Conservation (phyloP, 2,797 vertebrate genomes). For the Lindbergichthys nudifrons region DNA sequence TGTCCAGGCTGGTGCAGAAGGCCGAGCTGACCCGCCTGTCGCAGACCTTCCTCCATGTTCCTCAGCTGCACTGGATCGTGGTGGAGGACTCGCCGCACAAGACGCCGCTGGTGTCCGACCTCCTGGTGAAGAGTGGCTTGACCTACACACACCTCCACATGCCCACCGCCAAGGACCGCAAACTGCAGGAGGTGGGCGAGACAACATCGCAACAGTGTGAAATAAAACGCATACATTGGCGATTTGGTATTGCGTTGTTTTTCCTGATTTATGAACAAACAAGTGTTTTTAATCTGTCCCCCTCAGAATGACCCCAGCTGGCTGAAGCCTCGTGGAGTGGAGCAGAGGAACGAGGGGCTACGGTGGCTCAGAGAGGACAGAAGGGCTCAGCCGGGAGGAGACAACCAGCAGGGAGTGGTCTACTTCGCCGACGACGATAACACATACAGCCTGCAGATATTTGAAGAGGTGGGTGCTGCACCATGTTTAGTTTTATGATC, state of each 20-base stretch:
- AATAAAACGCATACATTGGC: not conserved
- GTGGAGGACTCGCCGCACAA: constrained; percentile 85
- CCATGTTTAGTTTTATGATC: not conserved
- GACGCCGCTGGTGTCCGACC: constrained; percentile 77
- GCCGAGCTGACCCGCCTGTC: constrained; percentile 86
- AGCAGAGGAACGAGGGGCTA: constrained; percentile 88
- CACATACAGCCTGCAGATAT: constrained; percentile 96
- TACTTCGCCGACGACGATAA: constrained; percentile 99
- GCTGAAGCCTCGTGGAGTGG: constrained; percentile 88
- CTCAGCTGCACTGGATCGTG: constrained; percentile 86
- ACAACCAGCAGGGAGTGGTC: constrained; percentile 88
- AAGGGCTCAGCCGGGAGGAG: constrained; percentile 61
- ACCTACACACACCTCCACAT: constrained; percentile 85
- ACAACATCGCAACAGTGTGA: not conserved
- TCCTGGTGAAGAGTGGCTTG: constrained; percentile 81
- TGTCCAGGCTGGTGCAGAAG: constrained; percentile 84
- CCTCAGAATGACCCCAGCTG: constrained; percentile 86
- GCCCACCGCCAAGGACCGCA: constrained; percentile 83
- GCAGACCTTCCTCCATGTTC: constrained; percentile 86
- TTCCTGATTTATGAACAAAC: not conserved
- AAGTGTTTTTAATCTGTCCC: not conserved
- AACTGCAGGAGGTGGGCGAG: constrained; percentile 81
- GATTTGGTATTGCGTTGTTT: not conserved
- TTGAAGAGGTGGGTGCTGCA: constrained; percentile 90
- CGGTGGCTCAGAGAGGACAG: constrained; percentile 86